Evolutionary conservation across 2,113 vertebrate species (phyloP).

Genomic region (Pagrus major): DNA sequence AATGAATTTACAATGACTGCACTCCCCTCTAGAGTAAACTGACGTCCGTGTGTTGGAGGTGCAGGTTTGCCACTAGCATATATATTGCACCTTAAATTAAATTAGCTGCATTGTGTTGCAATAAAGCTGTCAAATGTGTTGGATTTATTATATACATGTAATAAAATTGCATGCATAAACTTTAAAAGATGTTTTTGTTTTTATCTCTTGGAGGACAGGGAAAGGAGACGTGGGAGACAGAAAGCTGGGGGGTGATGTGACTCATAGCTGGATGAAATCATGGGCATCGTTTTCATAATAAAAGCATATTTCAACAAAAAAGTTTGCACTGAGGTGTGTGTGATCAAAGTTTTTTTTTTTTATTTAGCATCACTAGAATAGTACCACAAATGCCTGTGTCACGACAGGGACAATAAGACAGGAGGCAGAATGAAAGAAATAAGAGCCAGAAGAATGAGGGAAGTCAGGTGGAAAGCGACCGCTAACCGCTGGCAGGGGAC

Average conservation of each 20-base stretch:
- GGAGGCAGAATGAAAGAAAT: constrained; percentile 42
- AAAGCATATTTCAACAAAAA: background rate
- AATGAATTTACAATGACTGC: constrained; percentile 7
- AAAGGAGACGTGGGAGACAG: background rate
- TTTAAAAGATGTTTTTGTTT: constrained; percentile 45
- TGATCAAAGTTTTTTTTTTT: background rate
- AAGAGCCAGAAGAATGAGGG: constrained; percentile 34
- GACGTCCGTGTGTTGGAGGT: constrained; percentile 48
- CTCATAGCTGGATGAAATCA: constrained; percentile 6
- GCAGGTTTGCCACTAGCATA: constrained; percentile 43
- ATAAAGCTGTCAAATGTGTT: constrained; percentile 58
- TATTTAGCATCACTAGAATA: constrained; percentile 12
- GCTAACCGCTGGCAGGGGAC: constrained; percentile 52
- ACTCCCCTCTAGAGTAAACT: constrained; percentile 24
- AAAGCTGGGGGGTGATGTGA: background rate
- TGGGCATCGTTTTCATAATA: background rate
- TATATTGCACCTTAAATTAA: constrained; percentile 62
- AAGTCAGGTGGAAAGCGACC: constrained; percentile 68
- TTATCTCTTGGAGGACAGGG: constrained; percentile 2
- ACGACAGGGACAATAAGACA: constrained; percentile 41
- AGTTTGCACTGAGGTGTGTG: background rate
- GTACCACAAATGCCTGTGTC: constrained; percentile 27
- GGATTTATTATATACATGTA: constrained; percentile 53
- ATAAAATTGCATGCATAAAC: constrained; percentile 48
- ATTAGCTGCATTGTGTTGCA: constrained; percentile 53